Evolutionary conservation across 1,140 invertebrate species (phyloP).

Genomic region (Wasmannia auropunctata): DNA sequence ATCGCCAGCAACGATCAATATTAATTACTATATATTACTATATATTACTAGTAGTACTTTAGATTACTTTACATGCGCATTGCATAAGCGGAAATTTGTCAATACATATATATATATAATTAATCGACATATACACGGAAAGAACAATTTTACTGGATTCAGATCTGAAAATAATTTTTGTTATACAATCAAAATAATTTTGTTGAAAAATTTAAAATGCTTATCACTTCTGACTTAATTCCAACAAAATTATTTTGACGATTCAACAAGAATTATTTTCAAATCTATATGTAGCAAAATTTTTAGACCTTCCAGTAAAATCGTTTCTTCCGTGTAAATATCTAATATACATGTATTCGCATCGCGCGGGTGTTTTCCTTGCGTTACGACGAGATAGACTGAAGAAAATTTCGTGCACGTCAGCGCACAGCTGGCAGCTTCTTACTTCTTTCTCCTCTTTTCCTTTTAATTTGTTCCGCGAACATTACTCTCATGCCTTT

Average conservation of each 20-base stretch:
- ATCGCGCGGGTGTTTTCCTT: not conserved
- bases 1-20: not conserved
- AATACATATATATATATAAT: not conserved
- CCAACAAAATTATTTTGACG: too few relatives aligned
- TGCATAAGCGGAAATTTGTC: not conserved
- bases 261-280: too few relatives aligned
- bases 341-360: not conserved
- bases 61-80: not conserved
- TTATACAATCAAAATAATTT: too few relatives aligned
- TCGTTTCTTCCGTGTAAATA: too few relatives aligned
- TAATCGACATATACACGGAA: too few relatives aligned
- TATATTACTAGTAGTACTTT: not conserved
- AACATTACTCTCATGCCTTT: constrained; percentile 26
- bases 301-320: too few relatives aligned
- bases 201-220: too few relatives aligned
- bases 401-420: not conserved
- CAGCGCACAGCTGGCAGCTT: not conserved
- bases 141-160: too few relatives aligned
- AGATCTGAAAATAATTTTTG: too few relatives aligned
- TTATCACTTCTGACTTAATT: too few relatives aligned
- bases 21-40: constrained; percentile 1
- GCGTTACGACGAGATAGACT: not conserved
- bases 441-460: not conserved
- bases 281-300: too few relatives aligned
- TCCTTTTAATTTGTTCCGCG: not conserved